A percentile compares a stretch with the other conserved stretches of the same genome.
Evolutionary conservation across 2,113 vertebrate genomes (phyloP).

Genomic region (Halcyon malimbica): DNA sequence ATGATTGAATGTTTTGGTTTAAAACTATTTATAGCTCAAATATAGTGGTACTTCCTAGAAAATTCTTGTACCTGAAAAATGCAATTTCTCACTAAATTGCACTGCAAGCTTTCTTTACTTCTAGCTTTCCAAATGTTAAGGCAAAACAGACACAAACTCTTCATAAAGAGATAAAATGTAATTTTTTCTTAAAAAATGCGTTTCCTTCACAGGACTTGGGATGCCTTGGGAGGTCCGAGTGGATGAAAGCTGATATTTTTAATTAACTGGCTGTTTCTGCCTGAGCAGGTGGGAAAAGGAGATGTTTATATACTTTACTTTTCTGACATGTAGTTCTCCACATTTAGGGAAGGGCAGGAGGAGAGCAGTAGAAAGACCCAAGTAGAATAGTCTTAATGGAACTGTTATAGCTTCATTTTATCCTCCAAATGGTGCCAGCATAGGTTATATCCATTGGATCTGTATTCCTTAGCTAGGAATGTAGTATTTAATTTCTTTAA

Average conservation of each 20-base stretch:
- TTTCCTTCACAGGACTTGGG: background rate
- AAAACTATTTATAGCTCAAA: background rate
- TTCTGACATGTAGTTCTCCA: background rate
- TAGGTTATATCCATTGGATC: background rate
- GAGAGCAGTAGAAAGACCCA: background rate
- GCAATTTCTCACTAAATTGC: background rate
- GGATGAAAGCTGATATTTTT: background rate
- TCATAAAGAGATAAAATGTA: background rate
- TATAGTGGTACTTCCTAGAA: background rate
- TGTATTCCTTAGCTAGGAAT: background rate
- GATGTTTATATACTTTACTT: background rate
- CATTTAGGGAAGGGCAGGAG: background rate
- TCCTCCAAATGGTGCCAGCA: background rate
- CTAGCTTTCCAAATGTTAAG: background rate
- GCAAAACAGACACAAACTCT: background rate
- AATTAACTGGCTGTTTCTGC: background rate
- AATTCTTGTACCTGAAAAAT: background rate
- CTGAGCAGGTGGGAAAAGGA: background rate
- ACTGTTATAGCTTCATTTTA: slow-evolving; percentile 16
- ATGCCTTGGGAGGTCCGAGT: background rate
- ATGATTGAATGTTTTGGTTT: background rate
- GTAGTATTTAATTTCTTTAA: slow-evolving; percentile 30
- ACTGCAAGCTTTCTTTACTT: background rate
- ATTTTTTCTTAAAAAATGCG: background rate
- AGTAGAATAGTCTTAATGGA: background rate